A percentile compares a stretch with the other conserved stretches of the same genome.
Evolutionary conservation across 1,140 invertebrate species (phyloP).

Genomic region (Metopolophium dirhodum): DNA sequence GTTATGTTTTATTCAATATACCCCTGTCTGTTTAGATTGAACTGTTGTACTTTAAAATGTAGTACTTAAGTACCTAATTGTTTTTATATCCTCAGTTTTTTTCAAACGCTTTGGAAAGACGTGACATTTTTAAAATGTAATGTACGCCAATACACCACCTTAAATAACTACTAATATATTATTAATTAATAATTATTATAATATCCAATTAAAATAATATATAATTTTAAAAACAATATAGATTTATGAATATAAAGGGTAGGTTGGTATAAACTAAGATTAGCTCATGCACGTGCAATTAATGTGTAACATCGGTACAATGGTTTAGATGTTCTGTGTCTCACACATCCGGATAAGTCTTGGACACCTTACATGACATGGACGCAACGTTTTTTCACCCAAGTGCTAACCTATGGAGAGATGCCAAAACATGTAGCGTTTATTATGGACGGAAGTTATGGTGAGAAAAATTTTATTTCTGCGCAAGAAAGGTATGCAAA

Average conservation of each 20-base stretch:
- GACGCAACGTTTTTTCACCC: slow-evolving; percentile 77
- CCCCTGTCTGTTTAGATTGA: neutral
- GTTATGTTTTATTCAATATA: neutral
- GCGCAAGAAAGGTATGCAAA: slow-evolving; percentile 84
- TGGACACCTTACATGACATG: slow-evolving; percentile 81
- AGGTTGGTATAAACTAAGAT: neutral
- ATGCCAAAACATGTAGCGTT: slow-evolving; percentile 93
- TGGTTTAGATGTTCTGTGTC: neutral
- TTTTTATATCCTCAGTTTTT: neutral
- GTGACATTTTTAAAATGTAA: too few species aligned
- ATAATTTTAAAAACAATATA: neutral
- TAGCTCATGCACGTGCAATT: neutral
- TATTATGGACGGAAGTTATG: slow-evolving; percentile 98
- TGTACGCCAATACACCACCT: neutral
- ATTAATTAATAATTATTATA: too few species aligned
- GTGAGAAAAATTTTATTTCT: slow-evolving; percentile 78
- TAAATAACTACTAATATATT: neutral
- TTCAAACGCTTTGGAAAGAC: too few species aligned
- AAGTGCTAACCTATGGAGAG: slow-evolving; percentile 79
- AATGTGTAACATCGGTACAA: neutral
- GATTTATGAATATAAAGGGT: neutral
- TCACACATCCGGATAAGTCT: slow-evolving; percentile 67
- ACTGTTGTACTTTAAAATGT: neutral
- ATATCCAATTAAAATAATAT: too few species aligned
- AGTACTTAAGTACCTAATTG: neutral